Evolutionary conservation across 2,888 invertebrate species (phyloP).

Genomic region (Cheilosia pagana): DNA sequence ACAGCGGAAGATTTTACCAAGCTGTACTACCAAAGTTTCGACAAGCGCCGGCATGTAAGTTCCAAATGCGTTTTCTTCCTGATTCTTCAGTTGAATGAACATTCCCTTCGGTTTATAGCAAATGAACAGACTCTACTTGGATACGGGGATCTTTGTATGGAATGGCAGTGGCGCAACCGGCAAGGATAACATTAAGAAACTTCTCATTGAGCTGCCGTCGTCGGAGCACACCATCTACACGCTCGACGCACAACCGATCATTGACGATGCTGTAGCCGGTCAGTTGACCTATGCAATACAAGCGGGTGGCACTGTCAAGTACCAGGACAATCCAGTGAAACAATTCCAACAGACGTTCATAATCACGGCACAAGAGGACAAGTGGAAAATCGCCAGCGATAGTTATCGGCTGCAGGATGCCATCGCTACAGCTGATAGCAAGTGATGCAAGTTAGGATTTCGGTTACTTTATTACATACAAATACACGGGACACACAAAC

Average conservation of each 20-base stretch:
- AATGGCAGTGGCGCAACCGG: constrained; percentile 95
- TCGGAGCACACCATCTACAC: constrained; percentile 91
- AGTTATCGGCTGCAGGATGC: constrained; percentile 91
- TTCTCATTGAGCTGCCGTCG: constrained; percentile 91
- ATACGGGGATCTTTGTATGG: constrained; percentile 94
- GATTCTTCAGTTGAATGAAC: not conserved
- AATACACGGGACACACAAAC: constrained; percentile 13
- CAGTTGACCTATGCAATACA: constrained; percentile 93
- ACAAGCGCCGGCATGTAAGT: constrained; percentile 92
- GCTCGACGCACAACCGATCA: constrained; percentile 94
- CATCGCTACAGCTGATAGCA: constrained; percentile 74
- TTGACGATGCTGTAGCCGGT: constrained; percentile 89
- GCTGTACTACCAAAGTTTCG: constrained; percentile 94
- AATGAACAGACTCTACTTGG: constrained; percentile 92
- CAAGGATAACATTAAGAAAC: constrained; percentile 92
- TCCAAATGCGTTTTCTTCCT: not conserved
- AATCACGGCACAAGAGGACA: constrained; percentile 93
- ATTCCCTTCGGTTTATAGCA: constrained; percentile 84
- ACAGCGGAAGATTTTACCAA: constrained; percentile 95
- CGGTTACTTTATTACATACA: constrained; percentile 36
- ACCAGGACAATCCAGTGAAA: constrained; percentile 86
- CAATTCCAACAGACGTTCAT: constrained; percentile 94
- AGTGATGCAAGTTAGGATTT: constrained; percentile 40
- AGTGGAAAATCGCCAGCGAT: constrained; percentile 97
- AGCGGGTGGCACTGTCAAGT: constrained; percentile 92